phyloP scores from a whole-genome alignment of 2,113 vertebrate genomes.

The Gymnarchus niloticus region DNA sequence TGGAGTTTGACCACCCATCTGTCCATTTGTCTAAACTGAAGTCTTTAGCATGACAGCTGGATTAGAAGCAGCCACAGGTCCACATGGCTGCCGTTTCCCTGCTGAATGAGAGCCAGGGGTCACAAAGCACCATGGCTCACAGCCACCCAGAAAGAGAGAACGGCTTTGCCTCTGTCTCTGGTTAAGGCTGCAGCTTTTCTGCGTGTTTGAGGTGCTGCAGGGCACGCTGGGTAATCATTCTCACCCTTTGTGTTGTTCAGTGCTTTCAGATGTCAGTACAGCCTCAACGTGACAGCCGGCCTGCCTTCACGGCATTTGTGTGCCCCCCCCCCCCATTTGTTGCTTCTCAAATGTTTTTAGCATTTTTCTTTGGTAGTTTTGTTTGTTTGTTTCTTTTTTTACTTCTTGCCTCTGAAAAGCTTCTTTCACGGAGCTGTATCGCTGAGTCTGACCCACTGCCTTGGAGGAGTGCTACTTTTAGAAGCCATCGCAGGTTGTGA shows the following conservation, averaged over 20 bases:
- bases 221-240: not conserved
- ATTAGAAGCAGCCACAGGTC: conserved; percentile 27
- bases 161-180: not conserved
- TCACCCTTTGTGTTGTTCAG: no score
- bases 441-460: not conserved
- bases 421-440: not conserved
- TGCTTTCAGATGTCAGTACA: no score
- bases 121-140: conserved; percentile 43
- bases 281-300: no score
- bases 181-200: not conserved
- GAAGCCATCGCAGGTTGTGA: not conserved
- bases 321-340: no score
- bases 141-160: conserved; percentile 48
- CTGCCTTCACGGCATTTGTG: no score
- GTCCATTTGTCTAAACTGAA: conserved; percentile 36
- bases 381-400: no score
- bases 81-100: conserved; percentile 20
- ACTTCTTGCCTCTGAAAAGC: not conserved
- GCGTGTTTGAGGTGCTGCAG: not conserved
- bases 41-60: conserved; percentile 24
- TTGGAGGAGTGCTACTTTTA: not conserved
- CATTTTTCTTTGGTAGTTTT: no score
- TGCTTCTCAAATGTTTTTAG: no score
- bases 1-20: conserved; percentile 23
- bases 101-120: not conserved